phyloP scores from a whole-genome alignment of 1,140 invertebrate genomes.

The Drosophila oshimai region DNA sequence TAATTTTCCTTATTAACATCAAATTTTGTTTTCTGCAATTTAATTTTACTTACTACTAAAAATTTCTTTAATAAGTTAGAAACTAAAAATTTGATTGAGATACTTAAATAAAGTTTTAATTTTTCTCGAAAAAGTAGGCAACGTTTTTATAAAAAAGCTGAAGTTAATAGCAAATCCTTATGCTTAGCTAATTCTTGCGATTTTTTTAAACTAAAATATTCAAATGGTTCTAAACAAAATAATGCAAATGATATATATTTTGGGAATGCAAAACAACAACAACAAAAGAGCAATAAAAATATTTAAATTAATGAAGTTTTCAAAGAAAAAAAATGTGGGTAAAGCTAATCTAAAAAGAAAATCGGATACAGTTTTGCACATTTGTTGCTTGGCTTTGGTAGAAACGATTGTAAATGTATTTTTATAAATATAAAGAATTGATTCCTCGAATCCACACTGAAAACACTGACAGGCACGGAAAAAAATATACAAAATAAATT shows the following conservation, averaged over 20 bases:
- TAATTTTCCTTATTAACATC: too few relatives aligned
- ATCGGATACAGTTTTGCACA: slow-evolving; percentile 4
- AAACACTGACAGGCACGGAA: slow-evolving; percentile 37
- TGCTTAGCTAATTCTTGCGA: neutral
- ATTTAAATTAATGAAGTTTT: neutral
- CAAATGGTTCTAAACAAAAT: slow-evolving; percentile 14
- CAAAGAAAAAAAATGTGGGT: slow-evolving; percentile 10
- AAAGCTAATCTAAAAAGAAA: slow-evolving; percentile 12
- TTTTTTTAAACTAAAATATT: slow-evolving; percentile 11
- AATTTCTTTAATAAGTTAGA: too few relatives aligned
- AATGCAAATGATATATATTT: slow-evolving; percentile 5
- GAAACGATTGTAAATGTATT: slow-evolving; percentile 14
- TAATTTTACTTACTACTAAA: neutral
- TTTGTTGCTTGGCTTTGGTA: slow-evolving; percentile 25
- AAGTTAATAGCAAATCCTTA: neutral
- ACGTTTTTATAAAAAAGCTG: neutral
- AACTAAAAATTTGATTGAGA: too few relatives aligned
- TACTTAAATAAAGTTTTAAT: neutral
- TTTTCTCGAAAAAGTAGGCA: slow-evolving; percentile 13
- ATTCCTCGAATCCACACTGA: slow-evolving; percentile 30
- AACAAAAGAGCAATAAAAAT: slow-evolving; percentile 30
- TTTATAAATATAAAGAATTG: slow-evolving; percentile 8
- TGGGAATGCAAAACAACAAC: slow-evolving; percentile 54
- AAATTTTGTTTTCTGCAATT: neutral
- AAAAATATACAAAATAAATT: slow-evolving; percentile 38